A percentile compares a stretch with the other conserved stretches of the same genome.
Conservation (phyloP, 2,888 invertebrate genomes). For the Andrena camellia region DNA sequence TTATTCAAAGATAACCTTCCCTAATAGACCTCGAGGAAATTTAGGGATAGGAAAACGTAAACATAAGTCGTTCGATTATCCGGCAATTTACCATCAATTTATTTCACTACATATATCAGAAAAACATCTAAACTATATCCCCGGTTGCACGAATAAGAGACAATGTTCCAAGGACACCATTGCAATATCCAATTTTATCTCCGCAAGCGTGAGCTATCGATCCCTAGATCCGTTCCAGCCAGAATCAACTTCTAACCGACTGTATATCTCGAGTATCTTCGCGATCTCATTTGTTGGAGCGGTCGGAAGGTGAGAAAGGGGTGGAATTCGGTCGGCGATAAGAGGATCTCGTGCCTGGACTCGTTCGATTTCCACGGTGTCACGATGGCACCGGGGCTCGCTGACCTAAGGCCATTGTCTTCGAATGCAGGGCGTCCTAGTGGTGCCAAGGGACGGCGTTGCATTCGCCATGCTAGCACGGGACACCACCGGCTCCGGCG, state of each 20-base stretch:
- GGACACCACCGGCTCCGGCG: slow-evolving; percentile 41
- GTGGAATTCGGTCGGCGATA: background rate
- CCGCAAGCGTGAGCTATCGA: too few species aligned
- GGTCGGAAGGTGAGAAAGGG: background rate
- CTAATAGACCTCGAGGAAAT: background rate
- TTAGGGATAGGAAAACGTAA: background rate
- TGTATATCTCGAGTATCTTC: background rate
- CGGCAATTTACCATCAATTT: too few species aligned
- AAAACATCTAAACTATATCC: too few species aligned
- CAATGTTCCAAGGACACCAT: too few species aligned
- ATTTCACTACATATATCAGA: too few species aligned
- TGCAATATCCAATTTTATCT: too few species aligned
- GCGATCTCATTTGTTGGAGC: background rate
- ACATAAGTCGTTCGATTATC: too few species aligned
- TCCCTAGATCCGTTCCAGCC: too few species aligned
- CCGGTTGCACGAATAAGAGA: too few species aligned
- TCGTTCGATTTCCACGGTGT: slow-evolving; percentile 52
- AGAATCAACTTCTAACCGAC: too few species aligned
- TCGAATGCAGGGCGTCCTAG: slow-evolving; percentile 71
- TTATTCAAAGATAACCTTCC: background rate
- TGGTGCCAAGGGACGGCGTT: slow-evolving; percentile 70
- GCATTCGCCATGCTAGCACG: slow-evolving; percentile 43
- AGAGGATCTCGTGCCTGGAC: slow-evolving; percentile 6
- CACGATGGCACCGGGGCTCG: slow-evolving; percentile 69
- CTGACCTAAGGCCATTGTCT: slow-evolving; percentile 73